A percentile compares a stretch with the other conserved stretches of the same genome.
Evolutionary conservation across 2,797 vertebrate genomes (phyloP).

Genomic region (Crenichthys baileyi): DNA sequence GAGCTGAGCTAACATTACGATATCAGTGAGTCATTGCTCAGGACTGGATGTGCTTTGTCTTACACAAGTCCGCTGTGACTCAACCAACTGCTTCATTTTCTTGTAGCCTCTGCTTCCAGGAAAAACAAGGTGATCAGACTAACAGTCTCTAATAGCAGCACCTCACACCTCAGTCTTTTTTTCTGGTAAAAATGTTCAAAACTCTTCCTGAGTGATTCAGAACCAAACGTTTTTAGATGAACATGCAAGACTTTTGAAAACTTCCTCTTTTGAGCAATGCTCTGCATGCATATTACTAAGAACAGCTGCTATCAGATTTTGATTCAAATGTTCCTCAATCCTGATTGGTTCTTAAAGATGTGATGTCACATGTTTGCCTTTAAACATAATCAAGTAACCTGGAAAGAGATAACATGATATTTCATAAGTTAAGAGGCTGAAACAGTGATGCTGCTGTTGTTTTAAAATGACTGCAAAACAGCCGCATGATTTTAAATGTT

Average conservation of each 20-base stretch:
- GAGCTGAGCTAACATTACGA: slow-evolving; percentile 21
- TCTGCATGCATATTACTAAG: not conserved
- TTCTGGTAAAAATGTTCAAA: not conserved
- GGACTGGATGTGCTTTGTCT: slow-evolving; percentile 13
- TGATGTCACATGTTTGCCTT: not conserved
- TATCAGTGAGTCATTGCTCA: not conserved
- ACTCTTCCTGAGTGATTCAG: not conserved
- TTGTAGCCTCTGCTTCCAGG: slow-evolving; percentile 2
- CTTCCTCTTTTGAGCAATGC: not conserved
- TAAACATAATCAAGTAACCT: not conserved
- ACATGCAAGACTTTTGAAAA: not conserved
- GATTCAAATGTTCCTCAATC: not conserved
- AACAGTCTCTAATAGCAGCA: not conserved
- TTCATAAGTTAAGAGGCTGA: not conserved
- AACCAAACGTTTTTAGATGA: not conserved
- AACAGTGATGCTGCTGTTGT: not conserved
- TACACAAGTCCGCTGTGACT: slow-evolving; percentile 29
- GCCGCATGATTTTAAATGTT: not conserved
- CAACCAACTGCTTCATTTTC: slow-evolving; percentile 8
- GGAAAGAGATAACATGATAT: not conserved
- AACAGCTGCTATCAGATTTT: too few species aligned
- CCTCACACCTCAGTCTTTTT: not conserved
- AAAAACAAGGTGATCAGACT: not conserved
- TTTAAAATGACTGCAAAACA: not conserved
- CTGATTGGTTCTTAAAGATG: slow-evolving; percentile 2